Base-by-base conservation (phyloP, 2,797 vertebrate species). In the Sebastes diploproa region DNA sequence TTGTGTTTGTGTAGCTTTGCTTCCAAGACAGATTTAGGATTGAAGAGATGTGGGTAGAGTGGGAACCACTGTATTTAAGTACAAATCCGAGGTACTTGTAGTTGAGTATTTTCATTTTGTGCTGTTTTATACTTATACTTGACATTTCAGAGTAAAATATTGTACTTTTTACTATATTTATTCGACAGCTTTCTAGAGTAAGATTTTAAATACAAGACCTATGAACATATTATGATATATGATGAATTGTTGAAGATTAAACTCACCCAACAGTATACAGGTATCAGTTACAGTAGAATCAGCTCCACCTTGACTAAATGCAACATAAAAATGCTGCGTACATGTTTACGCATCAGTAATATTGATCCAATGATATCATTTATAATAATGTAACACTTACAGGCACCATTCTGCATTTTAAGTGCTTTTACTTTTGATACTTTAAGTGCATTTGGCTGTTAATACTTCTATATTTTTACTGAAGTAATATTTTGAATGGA, bases 1-100 rank as follows among this genome's bases (percentile, higher is more conserved):
- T 67, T 75, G 67, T 76, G 67, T 74, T 78, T 54, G 52, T 62
- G 69, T 29, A 61, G 77, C 69, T 86, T 75, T 82, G 60, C 72
- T 70, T 69, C 30, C 4, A 1, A 25, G 52, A 34, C 32, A 83
- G 74, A 77, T 71, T 70, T 64, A 29, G 38, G 27, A 54, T 23
- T 8, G 34, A 62, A 32, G 25, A 25, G 38, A 69, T 72, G 34
- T 62, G 5, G 29, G 18, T 13, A 14, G 23, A 68, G 18, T 32
- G 27, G 16, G 29, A 73, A 61, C 23, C 32, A 46, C 22, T 60
- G 9, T 60, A 34, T 34, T 69, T 22, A 12, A 36, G 5, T 27
- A 42, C n/a, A 46, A 3, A 2, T 30, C 16, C 12, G 0, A 20
- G 18, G 10, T 5, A 20, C 32, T 62, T 68, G 42, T 46, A 59